Evolutionary conservation across 1,140 invertebrate species (phyloP), one percentile per base, ranked within the genome.

Genomic region (Drosophila ananassae): DNA sequence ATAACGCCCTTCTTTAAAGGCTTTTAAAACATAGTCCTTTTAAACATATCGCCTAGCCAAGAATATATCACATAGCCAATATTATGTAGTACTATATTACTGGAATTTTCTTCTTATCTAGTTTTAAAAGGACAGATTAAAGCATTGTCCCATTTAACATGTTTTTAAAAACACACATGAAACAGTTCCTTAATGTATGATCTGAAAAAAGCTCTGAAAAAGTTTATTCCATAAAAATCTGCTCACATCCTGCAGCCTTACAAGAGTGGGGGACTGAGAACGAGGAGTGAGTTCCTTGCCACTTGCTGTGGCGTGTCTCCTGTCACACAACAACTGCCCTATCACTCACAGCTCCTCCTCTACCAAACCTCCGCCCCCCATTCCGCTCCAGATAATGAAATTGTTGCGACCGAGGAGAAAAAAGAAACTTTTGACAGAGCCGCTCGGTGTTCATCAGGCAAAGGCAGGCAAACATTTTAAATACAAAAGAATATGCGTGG

Each of bases 401-500:
- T 85, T 87, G 82, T 87, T 85, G 78, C 62, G 74, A 76, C 50
- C 39, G 37, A 50, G 58, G 63, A 44, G 68, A 62, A 57, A 56
- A 62, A 30, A 63, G 58, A 81, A 83, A 85, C 84, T 71, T 85
- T 84, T 77, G 59, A 67, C 66, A 54, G 39, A 32, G 73, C 56
- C 41, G 64, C 66, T 56, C 61, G 55, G 60, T 80, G 73, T 82
- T 81, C 79, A 82, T 82, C 79, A 82, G 53, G 69, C 81, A 68
- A 81, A 68, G 66, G 66, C 66, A 69, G 74, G 82, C 82, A 81
- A 85, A 85, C 82, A 85, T 87, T 85, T 85, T 85, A 85, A 85
- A 85, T 87, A 85, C 82, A 89, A 85, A 89, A 85, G 82, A 78
- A 85, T 87, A 89, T 85, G 82, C 83, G 82, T 85, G 82, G 82